Evolutionary conservation across 2,888 invertebrate genomes (phyloP).

Genomic region (Schizaphis graminum): DNA sequence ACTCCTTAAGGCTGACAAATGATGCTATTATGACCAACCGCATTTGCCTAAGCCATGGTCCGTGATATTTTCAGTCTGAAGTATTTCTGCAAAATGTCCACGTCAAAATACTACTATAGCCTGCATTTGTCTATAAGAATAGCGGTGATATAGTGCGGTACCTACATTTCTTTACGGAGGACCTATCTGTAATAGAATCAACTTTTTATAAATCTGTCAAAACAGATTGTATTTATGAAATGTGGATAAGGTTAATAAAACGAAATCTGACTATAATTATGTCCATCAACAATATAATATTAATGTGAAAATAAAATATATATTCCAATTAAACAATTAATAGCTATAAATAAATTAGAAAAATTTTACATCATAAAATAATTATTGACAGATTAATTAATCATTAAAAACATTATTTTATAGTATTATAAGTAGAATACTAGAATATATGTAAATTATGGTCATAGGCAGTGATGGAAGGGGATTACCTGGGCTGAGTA

Average conservation of each 20-base stretch:
- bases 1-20: conserved; percentile 60
- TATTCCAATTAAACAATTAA: neutral
- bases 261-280: neutral
- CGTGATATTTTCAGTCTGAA: conserved; percentile 28
- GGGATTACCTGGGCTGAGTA: no score
- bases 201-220: neutral
- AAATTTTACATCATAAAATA: neutral
- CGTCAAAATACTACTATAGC: conserved; percentile 42
- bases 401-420: no score
- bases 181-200: conserved; percentile 8
- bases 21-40: conserved; percentile 48
- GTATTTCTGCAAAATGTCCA: conserved; percentile 44
- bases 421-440: no score
- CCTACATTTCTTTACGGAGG: neutral
- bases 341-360: neutral
- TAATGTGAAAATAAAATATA: neutral
- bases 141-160: neutral
- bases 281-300: neutral
- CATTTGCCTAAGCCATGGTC: conserved; percentile 55
- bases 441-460: no score
- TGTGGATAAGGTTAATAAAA: neutral
- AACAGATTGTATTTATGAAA: neutral
- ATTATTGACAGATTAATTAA: neutral
- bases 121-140: conserved; percentile 21
- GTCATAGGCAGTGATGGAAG: no score